Base-by-base conservation (phyloP, 1,140 invertebrate species). In the Diorhabda sublineata region DNA sequence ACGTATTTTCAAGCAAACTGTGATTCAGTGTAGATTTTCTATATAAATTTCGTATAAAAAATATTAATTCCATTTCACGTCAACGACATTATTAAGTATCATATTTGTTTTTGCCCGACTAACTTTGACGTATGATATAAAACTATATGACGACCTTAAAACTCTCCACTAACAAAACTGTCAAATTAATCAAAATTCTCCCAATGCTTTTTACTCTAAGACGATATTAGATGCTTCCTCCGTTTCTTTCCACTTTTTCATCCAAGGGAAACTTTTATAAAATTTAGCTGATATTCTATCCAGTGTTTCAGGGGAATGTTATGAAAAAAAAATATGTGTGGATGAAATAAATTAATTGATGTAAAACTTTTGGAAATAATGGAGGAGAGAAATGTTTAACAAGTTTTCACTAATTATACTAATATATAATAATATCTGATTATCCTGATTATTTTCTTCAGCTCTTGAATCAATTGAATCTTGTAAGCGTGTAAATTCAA, bases 101-200 rank as follows among this genome's bases (percentile, higher is more conserved):
- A 72, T 72, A 68, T 74, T 73, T 71, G 73, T 73, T 74, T 74
- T 74, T 74, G 64, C 64, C 61, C 61, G 68, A 64, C 68, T 68
- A 67, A 45, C 67, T 72, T 69, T 74, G 73, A 74, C 71, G 73
- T 72, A 74, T 72, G 73, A 74, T 70, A 66, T 69, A 73, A 73
- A 73, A 73, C 69, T 73, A 68, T 73, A 73, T 69, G 64, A 59
- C 61, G 70, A 45, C 56, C 62, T 69, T 65, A 68, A 67, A 70
- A 72, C 69, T 67, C 61, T 71, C 71, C 61, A 52, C 61, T 61
- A 64, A 67, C 62, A 61, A 66, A 70, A 71, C 66, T 73, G 71
- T 73, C 71, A 73, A 73, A 73, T 73, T 73, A 73, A 73, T 73
- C 71, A 73, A 73, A 70, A 73, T 73, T 73, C 69, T 58, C 61